These are phyloP conservation scores for Pseudonaja textilis DNA, from an alignment of 2,113 vertebrate species.

Conservation along the genomic window DNA sequence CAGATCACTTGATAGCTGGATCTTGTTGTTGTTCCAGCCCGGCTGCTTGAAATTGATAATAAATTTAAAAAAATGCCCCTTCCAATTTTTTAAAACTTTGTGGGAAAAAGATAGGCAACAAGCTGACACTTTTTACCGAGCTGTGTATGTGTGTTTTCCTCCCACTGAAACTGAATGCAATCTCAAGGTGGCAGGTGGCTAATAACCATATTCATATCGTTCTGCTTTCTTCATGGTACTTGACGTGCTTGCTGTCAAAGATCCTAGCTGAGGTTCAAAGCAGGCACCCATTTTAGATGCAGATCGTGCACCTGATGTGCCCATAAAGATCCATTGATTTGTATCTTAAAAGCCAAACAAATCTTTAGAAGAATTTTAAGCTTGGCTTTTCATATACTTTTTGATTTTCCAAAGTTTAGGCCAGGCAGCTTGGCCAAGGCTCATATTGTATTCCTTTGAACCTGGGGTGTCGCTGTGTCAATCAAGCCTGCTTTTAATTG, in stretches of 20 bases:
- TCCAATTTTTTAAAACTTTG: slow-evolving; percentile 13
- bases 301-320: slow-evolving; percentile 52
- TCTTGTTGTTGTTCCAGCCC: not conserved
- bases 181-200: slow-evolving; percentile 46
- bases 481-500: slow-evolving; percentile 40
- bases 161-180: slow-evolving; percentile 26
- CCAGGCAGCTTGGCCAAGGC: slow-evolving; percentile 56
- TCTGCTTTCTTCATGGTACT: slow-evolving; percentile 55
- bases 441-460: slow-evolving; percentile 61
- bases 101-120: slow-evolving; percentile 20
- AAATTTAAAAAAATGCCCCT: not conserved
- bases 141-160: slow-evolving; percentile 8
- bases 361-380: slow-evolving; percentile 61
- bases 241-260: slow-evolving; percentile 61
- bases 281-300: slow-evolving; percentile 59
- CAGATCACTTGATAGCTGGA: not conserved
- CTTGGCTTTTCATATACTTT: slow-evolving; percentile 44
- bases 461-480: slow-evolving; percentile 22
- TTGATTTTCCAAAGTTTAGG: slow-evolving; percentile 53
- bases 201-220: slow-evolving; percentile 55
- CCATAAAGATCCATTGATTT: slow-evolving; percentile 58
- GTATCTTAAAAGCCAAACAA: slow-evolving; percentile 62
- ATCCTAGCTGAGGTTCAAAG: slow-evolving; percentile 57
- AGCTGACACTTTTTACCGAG: slow-evolving; percentile 39
- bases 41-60: not conserved